These are phyloP conservation scores for Threskiornis aethiopicus DNA, from an alignment of 2,797 vertebrate genomes.

Conservation along the genomic window DNA sequence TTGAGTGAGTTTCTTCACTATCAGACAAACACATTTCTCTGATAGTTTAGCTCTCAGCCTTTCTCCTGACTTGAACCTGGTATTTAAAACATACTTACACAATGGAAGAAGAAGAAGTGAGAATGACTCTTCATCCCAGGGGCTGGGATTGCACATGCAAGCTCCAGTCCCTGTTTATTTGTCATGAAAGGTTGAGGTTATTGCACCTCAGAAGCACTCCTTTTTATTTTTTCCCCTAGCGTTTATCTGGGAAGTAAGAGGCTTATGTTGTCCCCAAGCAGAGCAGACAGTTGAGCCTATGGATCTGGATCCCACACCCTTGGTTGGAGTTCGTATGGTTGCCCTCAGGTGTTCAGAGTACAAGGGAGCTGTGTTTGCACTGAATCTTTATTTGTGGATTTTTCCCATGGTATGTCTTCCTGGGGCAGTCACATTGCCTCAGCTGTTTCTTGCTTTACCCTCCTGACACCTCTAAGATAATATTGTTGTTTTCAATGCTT, in stretches of 20 bases:
- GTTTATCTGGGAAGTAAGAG: background rate
- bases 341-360: background rate
- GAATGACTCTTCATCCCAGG: background rate
- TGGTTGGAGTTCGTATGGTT: background rate
- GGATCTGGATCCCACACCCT: background rate
- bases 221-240: background rate
- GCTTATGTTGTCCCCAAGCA: background rate
- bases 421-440: background rate
- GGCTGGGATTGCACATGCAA: background rate
- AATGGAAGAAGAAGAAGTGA: background rate
- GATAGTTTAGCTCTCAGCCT: background rate
- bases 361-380: background rate
- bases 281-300: background rate
- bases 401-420: background rate
- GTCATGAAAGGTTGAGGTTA: background rate
- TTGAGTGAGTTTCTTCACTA: background rate
- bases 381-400: background rate
- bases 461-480: background rate
- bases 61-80: background rate
- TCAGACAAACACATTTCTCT: background rate
- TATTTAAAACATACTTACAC: background rate
- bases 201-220: background rate
- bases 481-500: background rate
- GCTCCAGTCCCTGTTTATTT: background rate
- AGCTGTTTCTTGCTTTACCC: slow-evolving; percentile 18